Base-by-base conservation (phyloP, 2,888 invertebrate species). In the Neoascia interrupta region DNA sequence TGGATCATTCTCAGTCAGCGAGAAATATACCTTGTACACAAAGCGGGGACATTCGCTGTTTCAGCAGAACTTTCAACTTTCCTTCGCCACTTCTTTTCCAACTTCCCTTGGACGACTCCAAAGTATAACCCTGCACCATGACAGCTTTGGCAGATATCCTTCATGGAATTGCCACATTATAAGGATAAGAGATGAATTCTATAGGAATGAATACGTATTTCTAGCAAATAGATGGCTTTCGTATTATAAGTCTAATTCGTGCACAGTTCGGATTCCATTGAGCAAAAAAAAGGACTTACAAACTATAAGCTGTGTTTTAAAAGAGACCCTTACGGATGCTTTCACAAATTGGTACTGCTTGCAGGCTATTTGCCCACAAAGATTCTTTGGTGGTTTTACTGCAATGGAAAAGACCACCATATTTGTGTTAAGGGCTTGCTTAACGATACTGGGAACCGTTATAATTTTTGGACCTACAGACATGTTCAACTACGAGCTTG, bases 151-250 rank as follows among this genome's bases (percentile, higher is more conserved):
- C n/a, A 79, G 84, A 18, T 84, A 83, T 60, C 83, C 84, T 1
- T 80, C 83, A 0, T 85, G 85, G 85, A 83, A 82, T 53, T 84
- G 84, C 45, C 82, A 81, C 21, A 53, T 70, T 8, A 81, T 85
- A 1, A 74, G 80, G 5, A 51, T 84, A 1, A 68, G 51, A 15
- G 83, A 85, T 69, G 19, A 80, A 5, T 4, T 10, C 1, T 37
- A 54, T 0, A 10, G 18, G 1, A 16, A 76, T 4, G 63, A 72
- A 4, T 82, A 81, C 56, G 51, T 81, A 0, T 84, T 83, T 15
- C 6, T 73, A 4, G 81, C 83, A 0, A 53, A 83, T 1, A 60
- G 63, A 43, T 84, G 84, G 84, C 68, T 79, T 0, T 45, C 47
- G 4, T 23, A 56, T 11, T 8, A 31, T 2, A 26, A 68, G 13